phyloP scores from a whole-genome alignment of 2,888 invertebrate species.

The Heliconius aoede region DNA sequence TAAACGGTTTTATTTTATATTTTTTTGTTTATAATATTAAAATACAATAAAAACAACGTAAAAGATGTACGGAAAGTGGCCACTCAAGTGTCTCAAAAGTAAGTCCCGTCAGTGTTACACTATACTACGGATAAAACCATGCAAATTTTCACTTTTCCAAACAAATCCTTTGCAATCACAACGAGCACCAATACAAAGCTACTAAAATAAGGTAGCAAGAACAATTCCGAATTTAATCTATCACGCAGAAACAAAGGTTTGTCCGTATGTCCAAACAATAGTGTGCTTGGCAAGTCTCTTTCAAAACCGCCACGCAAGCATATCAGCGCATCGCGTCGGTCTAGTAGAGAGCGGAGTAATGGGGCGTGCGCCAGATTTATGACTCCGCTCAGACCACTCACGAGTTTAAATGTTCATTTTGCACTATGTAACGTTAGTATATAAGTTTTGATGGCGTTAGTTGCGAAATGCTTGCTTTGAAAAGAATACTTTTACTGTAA shows the following conservation, averaged over 20 bases:
- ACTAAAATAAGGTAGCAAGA: neutral
- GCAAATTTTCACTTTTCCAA: no score
- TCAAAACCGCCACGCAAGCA: constrained; percentile 48
- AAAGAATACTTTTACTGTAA: neutral
- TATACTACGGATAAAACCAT: no score
- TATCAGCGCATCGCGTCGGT: constrained; percentile 47
- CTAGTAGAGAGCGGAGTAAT: constrained; percentile 53
- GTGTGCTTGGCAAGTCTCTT: constrained; percentile 46
- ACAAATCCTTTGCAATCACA: neutral
- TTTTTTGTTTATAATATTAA: no score
- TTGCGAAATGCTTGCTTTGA: constrained; percentile 9
- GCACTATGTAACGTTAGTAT: constrained; percentile 52
- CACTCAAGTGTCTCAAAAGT: no score
- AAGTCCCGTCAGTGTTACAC: no score
- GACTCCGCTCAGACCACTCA: constrained; percentile 55
- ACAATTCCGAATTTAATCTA: constrained; percentile 19
- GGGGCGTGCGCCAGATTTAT: constrained; percentile 59
- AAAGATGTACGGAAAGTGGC: no score
- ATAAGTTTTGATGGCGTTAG: constrained; percentile 53
- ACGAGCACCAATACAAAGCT: neutral
- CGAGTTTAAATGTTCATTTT: constrained; percentile 57
- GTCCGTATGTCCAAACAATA: constrained; percentile 39
- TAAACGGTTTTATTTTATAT: no score
- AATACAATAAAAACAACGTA: no score
- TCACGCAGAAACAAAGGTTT: constrained; percentile 29